Evolutionary conservation across 2,113 vertebrate species (phyloP).

Genomic region (Chionomys nivalis): DNA sequence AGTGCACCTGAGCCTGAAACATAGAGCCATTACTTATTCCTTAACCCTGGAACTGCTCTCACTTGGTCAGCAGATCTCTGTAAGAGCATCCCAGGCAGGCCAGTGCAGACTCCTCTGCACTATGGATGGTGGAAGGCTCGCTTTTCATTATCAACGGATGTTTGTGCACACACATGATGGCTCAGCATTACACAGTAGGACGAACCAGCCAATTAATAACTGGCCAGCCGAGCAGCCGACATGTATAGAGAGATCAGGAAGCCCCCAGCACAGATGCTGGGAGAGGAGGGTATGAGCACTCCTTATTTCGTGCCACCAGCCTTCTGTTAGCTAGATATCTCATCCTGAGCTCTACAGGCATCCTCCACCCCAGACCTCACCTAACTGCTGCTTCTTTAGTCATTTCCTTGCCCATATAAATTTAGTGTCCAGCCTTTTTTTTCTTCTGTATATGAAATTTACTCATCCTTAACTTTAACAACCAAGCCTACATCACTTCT

Average conservation of each 20-base stretch:
- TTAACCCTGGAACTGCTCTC: neutral
- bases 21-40: neutral
- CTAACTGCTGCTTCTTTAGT: neutral
- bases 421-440: neutral
- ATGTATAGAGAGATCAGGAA: neutral
- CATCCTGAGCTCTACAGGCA: neutral
- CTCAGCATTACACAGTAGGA: neutral
- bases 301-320: neutral
- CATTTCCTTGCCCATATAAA: neutral
- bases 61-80: neutral
- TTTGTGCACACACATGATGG: too few species aligned
- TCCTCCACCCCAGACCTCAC: neutral
- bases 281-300: neutral
- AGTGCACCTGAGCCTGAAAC: neutral
- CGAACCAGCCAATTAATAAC: neutral
- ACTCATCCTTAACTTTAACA: constrained; percentile 44
- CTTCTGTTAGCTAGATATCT: neutral
- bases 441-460: neutral
- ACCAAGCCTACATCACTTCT: neutral
- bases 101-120: neutral
- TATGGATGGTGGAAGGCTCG: neutral
- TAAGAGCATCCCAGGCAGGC: neutral
- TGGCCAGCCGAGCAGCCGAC: neutral
- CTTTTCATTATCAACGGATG: neutral
- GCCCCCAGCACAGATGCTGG: neutral